A percentile compares a stretch with the other conserved stretches of the same genome.
Conservation (phyloP, 2,797 vertebrate genomes). For the Erpetoichthys calabaricus region DNA sequence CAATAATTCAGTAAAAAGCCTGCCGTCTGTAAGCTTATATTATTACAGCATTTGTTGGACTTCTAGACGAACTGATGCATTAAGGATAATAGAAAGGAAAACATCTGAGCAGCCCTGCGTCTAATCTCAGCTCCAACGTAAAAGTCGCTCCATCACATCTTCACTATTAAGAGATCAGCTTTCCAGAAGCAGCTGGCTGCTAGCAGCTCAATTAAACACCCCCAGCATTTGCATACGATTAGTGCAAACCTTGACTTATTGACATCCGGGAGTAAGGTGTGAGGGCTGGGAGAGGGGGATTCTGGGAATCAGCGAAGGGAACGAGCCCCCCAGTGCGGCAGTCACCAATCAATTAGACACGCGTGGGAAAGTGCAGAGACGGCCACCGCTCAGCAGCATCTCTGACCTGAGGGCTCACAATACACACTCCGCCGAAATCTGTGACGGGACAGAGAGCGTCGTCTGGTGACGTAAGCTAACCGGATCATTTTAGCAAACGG, state of each 20-base stretch:
- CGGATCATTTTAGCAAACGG: too few relatives aligned
- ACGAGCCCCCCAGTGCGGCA: too few relatives aligned
- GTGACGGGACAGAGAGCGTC: too few relatives aligned
- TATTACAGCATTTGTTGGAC: conserved; percentile 5
- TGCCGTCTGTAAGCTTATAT: neutral
- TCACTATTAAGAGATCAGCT: conserved; percentile 37
- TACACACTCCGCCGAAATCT: too few relatives aligned
- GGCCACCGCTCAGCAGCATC: too few relatives aligned
- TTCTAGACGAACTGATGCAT: conserved; percentile 1
- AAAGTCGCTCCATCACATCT: conserved; percentile 30
- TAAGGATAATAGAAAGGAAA: conserved; percentile 3
- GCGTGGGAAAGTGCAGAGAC: too few relatives aligned
- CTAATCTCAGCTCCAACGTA: conserved; percentile 33
- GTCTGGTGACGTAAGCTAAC: too few relatives aligned
- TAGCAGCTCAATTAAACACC: conserved; percentile 63
- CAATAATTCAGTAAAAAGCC: neutral
- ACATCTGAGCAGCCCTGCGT: conserved; percentile 22
- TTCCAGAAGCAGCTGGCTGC: conserved; percentile 49
- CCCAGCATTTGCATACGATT: conserved; percentile 45
- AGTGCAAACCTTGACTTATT: conserved; percentile 71
- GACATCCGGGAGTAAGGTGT: conserved; percentile 56
- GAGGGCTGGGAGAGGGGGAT: conserved; percentile 22
- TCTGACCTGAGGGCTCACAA: too few relatives aligned
- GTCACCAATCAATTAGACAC: too few relatives aligned
- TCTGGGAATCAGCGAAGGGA: too few relatives aligned